A percentile compares a stretch with the other conserved stretches of the same genome.
Evolutionary conservation across 2,797 vertebrate genomes (phyloP).

Genomic region (Cryptoprocta ferox): DNA sequence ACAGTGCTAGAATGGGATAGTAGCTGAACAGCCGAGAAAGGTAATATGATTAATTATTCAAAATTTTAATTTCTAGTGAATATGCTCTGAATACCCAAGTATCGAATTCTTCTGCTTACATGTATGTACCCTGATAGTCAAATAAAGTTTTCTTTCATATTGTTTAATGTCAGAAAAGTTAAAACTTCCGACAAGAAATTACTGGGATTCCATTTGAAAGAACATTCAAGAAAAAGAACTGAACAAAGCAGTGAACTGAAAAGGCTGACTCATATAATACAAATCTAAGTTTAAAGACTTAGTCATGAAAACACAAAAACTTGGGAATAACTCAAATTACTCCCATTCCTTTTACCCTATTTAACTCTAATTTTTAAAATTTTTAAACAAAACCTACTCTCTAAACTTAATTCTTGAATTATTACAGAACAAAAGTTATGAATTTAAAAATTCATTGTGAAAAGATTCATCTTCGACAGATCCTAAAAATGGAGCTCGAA

Average conservation of each 20-base stretch:
- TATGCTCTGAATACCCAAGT: background rate
- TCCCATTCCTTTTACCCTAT: background rate
- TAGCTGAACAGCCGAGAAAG: background rate
- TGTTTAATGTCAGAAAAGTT: constrained; percentile 14
- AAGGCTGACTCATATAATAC: background rate
- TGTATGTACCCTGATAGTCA: background rate
- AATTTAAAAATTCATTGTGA: background rate
- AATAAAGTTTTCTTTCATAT: background rate
- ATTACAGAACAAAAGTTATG: background rate
- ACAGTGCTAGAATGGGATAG: background rate
- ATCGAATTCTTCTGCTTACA: background rate
- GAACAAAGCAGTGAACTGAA: background rate
- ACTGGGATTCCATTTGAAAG: constrained; percentile 38
- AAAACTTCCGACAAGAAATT: constrained; percentile 44
- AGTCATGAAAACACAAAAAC: constrained; percentile 42
- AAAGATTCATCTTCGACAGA: background rate
- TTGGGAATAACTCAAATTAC: background rate
- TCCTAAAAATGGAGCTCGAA: background rate
- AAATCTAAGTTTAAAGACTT: constrained; percentile 46
- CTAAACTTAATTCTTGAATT: constrained; percentile 8
- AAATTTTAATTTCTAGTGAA: constrained; percentile 31
- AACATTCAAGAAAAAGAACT: background rate
- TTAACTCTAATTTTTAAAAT: constrained; percentile 7
- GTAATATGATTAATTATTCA: background rate
- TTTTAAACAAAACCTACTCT: background rate